Percentiles rank a stretch among this genome's conserved stretches.
Conservation (phyloP, 2,888 invertebrate species). For the Kuschelorhynchus macadamiae region DNA sequence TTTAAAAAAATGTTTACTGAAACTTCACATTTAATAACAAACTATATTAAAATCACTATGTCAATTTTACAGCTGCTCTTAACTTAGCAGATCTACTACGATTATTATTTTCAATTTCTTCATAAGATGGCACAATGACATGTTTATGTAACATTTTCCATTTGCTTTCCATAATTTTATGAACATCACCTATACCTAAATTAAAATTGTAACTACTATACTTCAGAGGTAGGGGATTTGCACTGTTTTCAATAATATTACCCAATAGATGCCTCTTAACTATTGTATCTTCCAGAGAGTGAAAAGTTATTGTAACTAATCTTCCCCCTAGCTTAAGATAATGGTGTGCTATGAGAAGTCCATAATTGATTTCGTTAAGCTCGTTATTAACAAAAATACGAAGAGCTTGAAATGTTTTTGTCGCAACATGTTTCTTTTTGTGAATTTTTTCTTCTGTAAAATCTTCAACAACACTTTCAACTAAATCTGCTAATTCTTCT, state of each 20-base stretch:
- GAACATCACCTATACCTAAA: slow-evolving; percentile 75
- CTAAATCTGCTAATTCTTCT: slow-evolving; percentile 78
- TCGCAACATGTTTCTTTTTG: slow-evolving; percentile 85
- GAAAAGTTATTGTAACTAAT: slow-evolving; percentile 88
- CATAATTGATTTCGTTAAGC: slow-evolving; percentile 94
- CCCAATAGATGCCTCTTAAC: slow-evolving; percentile 91
- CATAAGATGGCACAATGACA: slow-evolving; percentile 80
- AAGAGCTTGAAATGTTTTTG: slow-evolving; percentile 93
- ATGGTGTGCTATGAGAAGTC: slow-evolving; percentile 81
- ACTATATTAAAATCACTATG: slow-evolving; percentile 61
- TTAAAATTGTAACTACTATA: slow-evolving; percentile 76
- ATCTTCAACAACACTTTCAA: slow-evolving; percentile 67
- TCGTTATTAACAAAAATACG: slow-evolving; percentile 97
- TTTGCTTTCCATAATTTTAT: slow-evolving; percentile 74
- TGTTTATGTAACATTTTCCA: slow-evolving; percentile 89
- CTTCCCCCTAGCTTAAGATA: slow-evolving; percentile 85
- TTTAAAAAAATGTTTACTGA: too few species aligned
- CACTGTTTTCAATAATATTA: slow-evolving; percentile 79
- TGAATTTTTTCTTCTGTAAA: slow-evolving; percentile 75
- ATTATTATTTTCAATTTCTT: slow-evolving; percentile 85
- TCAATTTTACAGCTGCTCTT: slow-evolving; percentile 84
- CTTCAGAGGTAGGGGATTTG: slow-evolving; percentile 81
- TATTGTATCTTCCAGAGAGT: slow-evolving; percentile 94
- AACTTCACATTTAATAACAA: not conserved
- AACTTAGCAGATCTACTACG: slow-evolving; percentile 91